These are phyloP conservation scores for Nannoperca obscura DNA, from an alignment of 2,797 vertebrate species.

Conservation along the genomic window DNA sequence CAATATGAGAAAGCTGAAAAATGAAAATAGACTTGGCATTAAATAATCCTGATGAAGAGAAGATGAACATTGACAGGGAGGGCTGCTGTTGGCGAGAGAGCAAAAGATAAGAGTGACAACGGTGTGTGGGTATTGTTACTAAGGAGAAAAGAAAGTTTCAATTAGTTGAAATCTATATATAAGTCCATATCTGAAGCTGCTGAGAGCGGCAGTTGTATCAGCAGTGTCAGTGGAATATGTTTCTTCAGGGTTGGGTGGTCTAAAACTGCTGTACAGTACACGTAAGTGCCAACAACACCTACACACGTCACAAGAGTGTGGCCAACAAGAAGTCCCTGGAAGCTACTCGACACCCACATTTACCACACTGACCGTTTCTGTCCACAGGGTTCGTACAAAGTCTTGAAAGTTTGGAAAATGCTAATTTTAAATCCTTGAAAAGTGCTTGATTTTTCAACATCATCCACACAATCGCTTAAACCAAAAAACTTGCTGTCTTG, in stretches of 20 bases:
- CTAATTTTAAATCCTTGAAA: no score
- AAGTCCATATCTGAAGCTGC: background rate
- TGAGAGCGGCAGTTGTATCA: background rate
- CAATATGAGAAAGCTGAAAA: background rate
- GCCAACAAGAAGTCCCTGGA: background rate
- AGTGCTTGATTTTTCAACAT: no score
- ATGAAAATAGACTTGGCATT: conserved; percentile 7
- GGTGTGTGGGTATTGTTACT: conserved; percentile 17
- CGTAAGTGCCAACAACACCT: background rate
- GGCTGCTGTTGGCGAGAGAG: conserved; percentile 3
- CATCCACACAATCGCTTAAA: no score
- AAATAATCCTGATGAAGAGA: background rate
- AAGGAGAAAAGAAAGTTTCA: conserved; percentile 17
- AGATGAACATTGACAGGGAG: conserved; percentile 14
- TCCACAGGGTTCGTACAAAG: no score
- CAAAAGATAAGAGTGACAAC: conserved; percentile 20
- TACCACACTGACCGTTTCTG: background rate
- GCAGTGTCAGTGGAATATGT: background rate
- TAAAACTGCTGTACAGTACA: background rate
- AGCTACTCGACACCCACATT: background rate
- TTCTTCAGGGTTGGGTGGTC: background rate
- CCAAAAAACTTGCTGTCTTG: background rate
- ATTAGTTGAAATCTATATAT: conserved; percentile 13
- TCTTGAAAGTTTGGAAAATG: no score
- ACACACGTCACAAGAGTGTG: background rate